Evolutionary conservation across 2,888 invertebrate species (phyloP), one percentile per base, ranked within the genome.

Genomic region (Tetragonisca angustula): DNA sequence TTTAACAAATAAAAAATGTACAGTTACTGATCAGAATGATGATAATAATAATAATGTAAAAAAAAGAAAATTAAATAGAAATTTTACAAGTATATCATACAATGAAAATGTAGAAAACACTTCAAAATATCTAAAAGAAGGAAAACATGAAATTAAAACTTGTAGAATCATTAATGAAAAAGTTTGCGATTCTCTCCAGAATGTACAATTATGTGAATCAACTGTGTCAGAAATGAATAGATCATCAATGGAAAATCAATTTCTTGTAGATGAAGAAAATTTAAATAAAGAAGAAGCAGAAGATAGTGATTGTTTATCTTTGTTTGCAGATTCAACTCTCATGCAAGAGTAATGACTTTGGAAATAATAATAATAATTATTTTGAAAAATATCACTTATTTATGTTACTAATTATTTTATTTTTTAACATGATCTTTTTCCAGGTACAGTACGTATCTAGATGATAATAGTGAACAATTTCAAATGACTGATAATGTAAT

Each of bases 301-400:
- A 1, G 43, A 82, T 2, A 77, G 71, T 43, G 89, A 92, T 78
- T 84, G 70, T 24, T 89, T 92, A 76, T 92, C 90, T 56, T 79
- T 92, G 49, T 87, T 68, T 67, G 81, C 90, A 13, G 88, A 87
- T 62, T 84, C 90, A 13, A 9, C 62, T 5, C 49, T 89, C 43
- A 61, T 75, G 0, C 24, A 56, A 24, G 61, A 74, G 88, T 88
- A 87, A 87, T 84, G 81, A 68, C 43, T 54, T 54, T 52, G 4
- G 5, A 52, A 52, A 19, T 52, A 19, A 52, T 52, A 52, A 52
- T 52, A 52, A 52, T 52, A 52, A 54, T 54, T 54, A 19, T 19
- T 54, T 54, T 54, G 21, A 9, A 21, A 21, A 21, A 17, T 17
- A 50, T 50, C 15, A 49, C 15, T 49, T 17, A 54, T 52, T 17